phyloP scores from a whole-genome alignment of 2,888 invertebrate species.

The Heteropelma amictum region DNA sequence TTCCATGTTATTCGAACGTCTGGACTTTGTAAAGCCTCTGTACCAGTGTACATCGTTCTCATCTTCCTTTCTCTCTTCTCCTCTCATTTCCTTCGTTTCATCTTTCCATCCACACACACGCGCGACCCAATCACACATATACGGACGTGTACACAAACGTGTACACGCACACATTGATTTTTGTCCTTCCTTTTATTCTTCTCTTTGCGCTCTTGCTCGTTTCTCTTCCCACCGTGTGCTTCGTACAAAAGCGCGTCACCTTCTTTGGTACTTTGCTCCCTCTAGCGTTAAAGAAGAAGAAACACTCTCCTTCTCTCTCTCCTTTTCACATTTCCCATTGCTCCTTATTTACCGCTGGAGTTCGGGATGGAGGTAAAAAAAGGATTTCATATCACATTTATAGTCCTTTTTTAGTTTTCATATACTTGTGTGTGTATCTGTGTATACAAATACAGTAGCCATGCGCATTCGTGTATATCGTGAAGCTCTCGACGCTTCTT shows the following conservation, averaged over 20 bases:
- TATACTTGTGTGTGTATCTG: not conserved
- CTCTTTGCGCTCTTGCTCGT: slow-evolving; percentile 45
- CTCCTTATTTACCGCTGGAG: slow-evolving; percentile 21
- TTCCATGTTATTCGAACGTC: not conserved
- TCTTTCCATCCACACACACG: too few relatives aligned
- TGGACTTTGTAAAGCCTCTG: slow-evolving; percentile 48
- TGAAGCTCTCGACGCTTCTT: slow-evolving; percentile 53
- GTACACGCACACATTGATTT: not conserved
- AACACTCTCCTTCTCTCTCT: slow-evolving; percentile 27
- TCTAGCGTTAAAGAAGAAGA: slow-evolving; percentile 26
- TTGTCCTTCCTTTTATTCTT: slow-evolving; percentile 46
- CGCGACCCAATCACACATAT: slow-evolving; percentile 27
- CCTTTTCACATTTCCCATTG: slow-evolving; percentile 43
- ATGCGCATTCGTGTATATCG: slow-evolving; percentile 22
- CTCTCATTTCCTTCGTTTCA: slow-evolving; percentile 50
- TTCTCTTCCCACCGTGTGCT: slow-evolving; percentile 45
- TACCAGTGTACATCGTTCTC: slow-evolving; percentile 47
- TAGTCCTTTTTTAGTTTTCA: slow-evolving; percentile 7
- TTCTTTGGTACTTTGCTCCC: slow-evolving; percentile 53
- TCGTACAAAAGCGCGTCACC: slow-evolving; percentile 45
- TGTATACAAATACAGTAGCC: slow-evolving; percentile 21
- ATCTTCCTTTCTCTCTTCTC: slow-evolving; percentile 32
- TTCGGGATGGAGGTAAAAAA: slow-evolving; percentile 40
- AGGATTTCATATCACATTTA: not conserved
- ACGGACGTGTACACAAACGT: not conserved